Base-by-base conservation (phyloP, 2,113 vertebrate species). In the Cinclus mexicanus region DNA sequence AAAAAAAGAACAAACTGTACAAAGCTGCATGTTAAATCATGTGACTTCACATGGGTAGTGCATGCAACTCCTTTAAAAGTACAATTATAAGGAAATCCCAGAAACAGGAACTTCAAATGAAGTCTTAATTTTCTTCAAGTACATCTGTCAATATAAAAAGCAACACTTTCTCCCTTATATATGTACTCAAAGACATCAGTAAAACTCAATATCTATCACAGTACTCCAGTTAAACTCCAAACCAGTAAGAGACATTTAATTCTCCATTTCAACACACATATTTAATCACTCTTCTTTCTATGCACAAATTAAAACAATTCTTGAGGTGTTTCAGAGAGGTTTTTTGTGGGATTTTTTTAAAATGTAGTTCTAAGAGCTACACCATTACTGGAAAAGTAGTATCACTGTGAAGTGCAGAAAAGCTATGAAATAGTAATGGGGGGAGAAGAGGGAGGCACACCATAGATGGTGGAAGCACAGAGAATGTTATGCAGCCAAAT, bases 1-100 rank as follows among this genome's bases (percentile, higher is more conserved):
- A 56, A 71, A 70, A 89, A 72, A 20, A 13, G 63, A 93, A 87
- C 53, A 85, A 92, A 83, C 52, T 72, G 61, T 44, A 82, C 42
- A 46, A 87, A 89, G 41, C 28, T 35, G 59, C 35, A 35, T 12
- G 20, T 83, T 83, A 79, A 93, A 57, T 53, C 35, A 65, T 11
- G 37, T 67, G 33, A 87, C 55, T 71, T 82, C 12, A 59, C 39
- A 24, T 14, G 41, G 16, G 18, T 26, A 22, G 33, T 8, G 33
- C 26, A 78, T 7, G 3, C 19, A 74, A 21, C 41, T 74, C 49
- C 39, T 77, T 86, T 57, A 67, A 61, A 78, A 33, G 42, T 25
- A 59, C 16, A 90, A 15, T 21, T 59, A 70, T 3, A 42, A 13
- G 11, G 29, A 83, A 90, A 90, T 61, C 53, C 31, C 19, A 87